phyloP scores from a whole-genome alignment of 2,113 vertebrate genomes.

The Eira barbara region DNA sequence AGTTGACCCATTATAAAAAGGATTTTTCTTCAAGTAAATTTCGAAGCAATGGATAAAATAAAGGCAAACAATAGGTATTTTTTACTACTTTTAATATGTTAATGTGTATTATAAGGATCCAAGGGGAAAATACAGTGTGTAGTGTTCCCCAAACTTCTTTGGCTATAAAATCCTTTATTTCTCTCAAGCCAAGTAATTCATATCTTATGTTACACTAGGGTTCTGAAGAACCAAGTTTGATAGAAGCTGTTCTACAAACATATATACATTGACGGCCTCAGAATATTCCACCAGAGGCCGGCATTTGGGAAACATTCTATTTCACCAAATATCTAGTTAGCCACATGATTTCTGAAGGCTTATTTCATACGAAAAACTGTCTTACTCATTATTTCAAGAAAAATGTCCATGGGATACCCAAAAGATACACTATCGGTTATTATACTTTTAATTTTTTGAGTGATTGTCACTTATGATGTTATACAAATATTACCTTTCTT shows the following conservation, averaged over 20 bases:
- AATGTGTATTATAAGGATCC: background rate
- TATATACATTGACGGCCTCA: background rate
- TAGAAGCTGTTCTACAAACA: background rate
- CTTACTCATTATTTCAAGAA: background rate
- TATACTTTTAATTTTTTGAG: background rate
- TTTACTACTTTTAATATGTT: background rate
- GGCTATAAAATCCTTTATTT: background rate
- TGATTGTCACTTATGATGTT: background rate
- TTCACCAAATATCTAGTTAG: background rate
- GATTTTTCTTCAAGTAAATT: background rate
- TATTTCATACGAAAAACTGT: background rate
- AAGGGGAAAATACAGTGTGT: background rate
- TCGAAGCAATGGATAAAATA: conserved; percentile 26
- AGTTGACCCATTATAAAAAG: background rate
- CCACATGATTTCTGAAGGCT: background rate
- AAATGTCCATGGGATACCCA: background rate
- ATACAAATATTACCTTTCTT: background rate
- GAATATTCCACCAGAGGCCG: background rate
- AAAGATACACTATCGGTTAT: background rate
- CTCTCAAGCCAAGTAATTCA: background rate
- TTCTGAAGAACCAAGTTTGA: conserved; percentile 7
- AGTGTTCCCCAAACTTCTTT: background rate
- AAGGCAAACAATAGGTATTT: background rate
- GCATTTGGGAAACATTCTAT: background rate
- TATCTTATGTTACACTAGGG: background rate